Conservation (phyloP, 2,888 invertebrate genomes). For the Agelastica alni region DNA sequence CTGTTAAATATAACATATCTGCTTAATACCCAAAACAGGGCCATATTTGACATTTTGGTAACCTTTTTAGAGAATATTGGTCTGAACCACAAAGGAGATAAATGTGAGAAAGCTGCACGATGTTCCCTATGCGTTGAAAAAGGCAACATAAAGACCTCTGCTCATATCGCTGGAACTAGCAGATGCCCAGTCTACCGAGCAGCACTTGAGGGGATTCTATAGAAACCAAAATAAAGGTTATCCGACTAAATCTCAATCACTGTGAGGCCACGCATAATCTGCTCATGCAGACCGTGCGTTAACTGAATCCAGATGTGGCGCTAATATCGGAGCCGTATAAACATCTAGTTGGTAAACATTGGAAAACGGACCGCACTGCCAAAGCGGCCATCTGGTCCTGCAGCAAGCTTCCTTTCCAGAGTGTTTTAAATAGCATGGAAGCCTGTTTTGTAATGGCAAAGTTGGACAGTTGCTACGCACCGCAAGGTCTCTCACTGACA, state of each 20-base stretch:
- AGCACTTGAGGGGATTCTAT: neutral
- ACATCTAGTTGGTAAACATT: neutral
- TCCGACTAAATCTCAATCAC: neutral
- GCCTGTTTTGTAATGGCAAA: constrained; percentile 25
- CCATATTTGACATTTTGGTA: too few species aligned
- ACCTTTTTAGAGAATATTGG: too few species aligned
- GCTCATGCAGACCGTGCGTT: too few species aligned
- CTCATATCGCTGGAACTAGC: neutral
- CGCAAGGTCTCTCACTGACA: too few species aligned
- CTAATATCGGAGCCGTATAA: neutral
- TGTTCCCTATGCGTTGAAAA: neutral
- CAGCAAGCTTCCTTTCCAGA: constrained; percentile 26
- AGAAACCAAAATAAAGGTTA: neutral
- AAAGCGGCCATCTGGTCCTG: constrained; percentile 33
- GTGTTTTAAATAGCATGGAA: neutral
- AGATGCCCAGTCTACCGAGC: neutral
- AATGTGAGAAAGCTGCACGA: neutral
- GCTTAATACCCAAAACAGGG: too few species aligned
- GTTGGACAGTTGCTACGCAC: neutral
- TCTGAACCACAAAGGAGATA: neutral
- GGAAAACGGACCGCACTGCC: constrained; percentile 23
- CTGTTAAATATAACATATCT: too few species aligned
- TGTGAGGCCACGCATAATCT: too few species aligned
- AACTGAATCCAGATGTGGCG: neutral
- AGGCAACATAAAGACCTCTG: neutral